These are phyloP conservation scores for Urophycis tenuis DNA, from an alignment of 2,797 vertebrate species.

Conservation along the genomic window DNA sequence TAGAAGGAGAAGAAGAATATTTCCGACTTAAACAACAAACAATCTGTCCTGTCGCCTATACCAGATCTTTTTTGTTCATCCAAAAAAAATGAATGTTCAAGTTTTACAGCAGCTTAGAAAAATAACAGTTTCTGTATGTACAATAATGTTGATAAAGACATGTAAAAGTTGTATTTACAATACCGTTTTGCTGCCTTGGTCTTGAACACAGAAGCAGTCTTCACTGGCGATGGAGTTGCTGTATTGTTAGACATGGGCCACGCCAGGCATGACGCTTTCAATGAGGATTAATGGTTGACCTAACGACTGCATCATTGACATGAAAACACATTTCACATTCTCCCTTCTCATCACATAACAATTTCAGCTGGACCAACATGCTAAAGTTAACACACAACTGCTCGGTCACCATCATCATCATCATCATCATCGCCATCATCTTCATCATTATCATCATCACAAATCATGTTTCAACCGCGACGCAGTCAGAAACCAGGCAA, in stretches of 20 bases:
- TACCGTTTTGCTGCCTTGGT: constrained; percentile 14
- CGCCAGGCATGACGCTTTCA: neutral
- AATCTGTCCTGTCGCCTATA: neutral
- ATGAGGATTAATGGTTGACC: constrained; percentile 6
- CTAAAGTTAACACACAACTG: constrained; percentile 53
- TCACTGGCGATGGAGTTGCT: neutral
- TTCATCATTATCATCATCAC: constrained; percentile 7
- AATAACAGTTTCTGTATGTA: constrained; percentile 73
- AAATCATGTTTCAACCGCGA: constrained; percentile 19
- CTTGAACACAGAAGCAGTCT: constrained; percentile 8
- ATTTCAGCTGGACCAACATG: constrained; percentile 18
- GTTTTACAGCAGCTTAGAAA: constrained; percentile 69
- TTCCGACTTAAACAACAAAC: neutral
- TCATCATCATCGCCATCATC: neutral
- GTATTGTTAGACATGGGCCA: neutral
- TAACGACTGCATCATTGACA: constrained; percentile 10
- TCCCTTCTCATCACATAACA: constrained; percentile 14
- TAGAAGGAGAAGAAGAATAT: neutral
- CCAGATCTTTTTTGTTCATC: neutral
- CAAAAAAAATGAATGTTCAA: constrained; percentile 49
- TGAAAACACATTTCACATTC: constrained; percentile 20
- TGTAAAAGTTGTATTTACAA: constrained; percentile 14
- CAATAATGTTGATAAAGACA: constrained; percentile 49
- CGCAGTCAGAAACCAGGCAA: constrained; percentile 5
- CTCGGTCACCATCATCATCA: constrained; percentile 3